These are phyloP conservation scores for Drosophila formosana DNA, from an alignment of 2,888 invertebrate genomes.

Conservation along the genomic window DNA sequence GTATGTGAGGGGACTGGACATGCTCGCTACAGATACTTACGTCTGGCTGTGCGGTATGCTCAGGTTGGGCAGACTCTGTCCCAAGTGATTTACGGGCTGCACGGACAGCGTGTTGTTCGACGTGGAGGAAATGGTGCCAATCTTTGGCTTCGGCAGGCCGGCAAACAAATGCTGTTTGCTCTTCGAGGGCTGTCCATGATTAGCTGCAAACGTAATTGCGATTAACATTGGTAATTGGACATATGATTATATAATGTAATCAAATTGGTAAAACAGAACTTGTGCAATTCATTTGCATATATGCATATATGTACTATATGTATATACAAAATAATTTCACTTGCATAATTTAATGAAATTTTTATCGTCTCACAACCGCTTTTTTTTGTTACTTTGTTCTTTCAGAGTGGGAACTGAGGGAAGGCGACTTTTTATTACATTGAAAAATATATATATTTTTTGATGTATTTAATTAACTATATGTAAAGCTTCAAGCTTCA, in stretches of 20 bases:
- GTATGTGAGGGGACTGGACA: conserved; percentile 29
- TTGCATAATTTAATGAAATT: no score
- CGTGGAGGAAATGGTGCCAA: conserved; percentile 63
- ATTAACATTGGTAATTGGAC: not conserved
- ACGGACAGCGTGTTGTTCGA: conserved; percentile 91
- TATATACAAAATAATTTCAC: not conserved
- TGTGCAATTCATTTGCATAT: not conserved
- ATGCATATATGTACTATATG: not conserved
- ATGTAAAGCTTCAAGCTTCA: no score
- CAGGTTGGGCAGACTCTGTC: conserved; percentile 93
- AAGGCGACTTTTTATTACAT: no score
- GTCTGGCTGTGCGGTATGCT: conserved; percentile 84
- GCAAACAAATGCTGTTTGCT: conserved; percentile 79
- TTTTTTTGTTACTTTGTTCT: no score
- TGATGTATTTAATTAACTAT: no score
- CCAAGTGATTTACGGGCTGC: conserved; percentile 89
- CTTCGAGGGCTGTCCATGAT: conserved; percentile 67
- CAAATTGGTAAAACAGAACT: not conserved
- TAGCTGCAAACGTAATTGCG: conserved; percentile 40
- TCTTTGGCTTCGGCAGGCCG: conserved; percentile 84
- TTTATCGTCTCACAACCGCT: no score
- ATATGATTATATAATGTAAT: no score
- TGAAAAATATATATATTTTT: no score
- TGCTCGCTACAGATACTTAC: conserved; percentile 75
- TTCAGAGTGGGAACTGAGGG: no score